phyloP scores from a whole-genome alignment of 2,797 vertebrate genomes.

The Botia kubotai region DNA sequence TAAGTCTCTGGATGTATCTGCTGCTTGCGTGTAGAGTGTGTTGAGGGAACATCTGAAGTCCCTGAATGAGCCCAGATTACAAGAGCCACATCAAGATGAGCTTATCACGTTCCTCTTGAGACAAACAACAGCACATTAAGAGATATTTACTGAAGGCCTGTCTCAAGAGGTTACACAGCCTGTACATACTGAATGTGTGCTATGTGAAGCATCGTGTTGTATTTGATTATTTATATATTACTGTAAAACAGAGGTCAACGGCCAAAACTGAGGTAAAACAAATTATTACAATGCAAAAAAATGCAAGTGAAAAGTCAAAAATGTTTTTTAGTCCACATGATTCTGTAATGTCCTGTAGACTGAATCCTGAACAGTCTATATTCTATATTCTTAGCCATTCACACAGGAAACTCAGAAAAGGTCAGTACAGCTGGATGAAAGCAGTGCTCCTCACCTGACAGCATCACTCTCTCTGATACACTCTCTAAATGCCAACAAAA shows the following conservation, averaged over 20 bases:
- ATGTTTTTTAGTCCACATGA: not conserved
- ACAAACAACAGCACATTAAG: not conserved
- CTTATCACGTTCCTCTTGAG: conserved; percentile 20
- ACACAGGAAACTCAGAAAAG: too few relatives aligned
- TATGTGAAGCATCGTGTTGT: not conserved
- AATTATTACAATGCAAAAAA: too few relatives aligned
- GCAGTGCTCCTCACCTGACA: too few relatives aligned
- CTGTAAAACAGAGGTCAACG: too few relatives aligned
- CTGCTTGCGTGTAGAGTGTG: conserved; percentile 3
- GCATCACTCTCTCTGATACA: too few relatives aligned
- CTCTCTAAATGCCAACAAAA: too few relatives aligned
- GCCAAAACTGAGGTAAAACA: too few relatives aligned
- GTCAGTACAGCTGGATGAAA: too few relatives aligned
- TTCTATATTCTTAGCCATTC: too few relatives aligned
- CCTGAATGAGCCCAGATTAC: conserved; percentile 27
- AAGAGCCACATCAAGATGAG: conserved; percentile 7
- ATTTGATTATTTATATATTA: not conserved
- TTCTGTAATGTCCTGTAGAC: too few relatives aligned
- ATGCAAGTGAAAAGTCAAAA: too few relatives aligned
- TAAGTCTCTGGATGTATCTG: not conserved
- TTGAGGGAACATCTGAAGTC: conserved; percentile 30
- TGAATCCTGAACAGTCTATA: too few relatives aligned
- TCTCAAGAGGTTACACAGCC: conserved; percentile 5
- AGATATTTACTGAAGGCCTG: conserved; percentile 1
- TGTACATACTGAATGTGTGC: not conserved